Percentiles rank a stretch among this genome's conserved stretches.
Conservation (phyloP, 2,797 vertebrate genomes). For the Brachymystax lenok region DNA sequence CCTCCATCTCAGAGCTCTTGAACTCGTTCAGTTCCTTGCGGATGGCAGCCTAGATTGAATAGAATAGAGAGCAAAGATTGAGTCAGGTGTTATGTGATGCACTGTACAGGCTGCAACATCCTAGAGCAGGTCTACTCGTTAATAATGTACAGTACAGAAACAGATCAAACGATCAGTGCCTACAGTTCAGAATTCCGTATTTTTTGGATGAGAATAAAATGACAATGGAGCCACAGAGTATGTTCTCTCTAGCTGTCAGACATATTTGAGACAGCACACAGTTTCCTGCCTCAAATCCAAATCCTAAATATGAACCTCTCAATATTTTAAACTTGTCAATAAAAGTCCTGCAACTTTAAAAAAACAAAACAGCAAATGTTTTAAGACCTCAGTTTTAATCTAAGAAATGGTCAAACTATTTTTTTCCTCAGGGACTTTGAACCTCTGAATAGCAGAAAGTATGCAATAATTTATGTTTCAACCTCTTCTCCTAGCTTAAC, state of each 20-base stretch:
- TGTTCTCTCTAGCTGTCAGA: not conserved
- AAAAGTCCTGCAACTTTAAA: too few relatives aligned
- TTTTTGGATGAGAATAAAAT: not conserved
- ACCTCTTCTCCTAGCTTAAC: conserved; percentile 26
- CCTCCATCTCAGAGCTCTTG: conserved; percentile 97
- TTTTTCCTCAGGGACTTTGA: not conserved
- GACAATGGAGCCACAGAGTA: not conserved
- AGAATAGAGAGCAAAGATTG: conserved; percentile 8
- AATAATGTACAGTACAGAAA: not conserved
- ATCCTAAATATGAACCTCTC: not conserved
- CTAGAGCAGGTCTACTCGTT: not conserved
- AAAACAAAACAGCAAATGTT: too few relatives aligned
- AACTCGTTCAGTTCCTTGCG: conserved; percentile 97
- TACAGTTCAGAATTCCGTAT: not conserved
- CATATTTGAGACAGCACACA: not conserved
- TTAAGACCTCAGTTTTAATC: too few relatives aligned
- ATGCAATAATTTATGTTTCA: not conserved
- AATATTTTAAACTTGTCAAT: too few relatives aligned
- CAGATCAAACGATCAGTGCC: not conserved
- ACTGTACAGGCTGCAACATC: not conserved
- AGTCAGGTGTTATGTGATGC: not conserved
- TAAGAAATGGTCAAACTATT: not conserved
- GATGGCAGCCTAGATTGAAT: conserved; percentile 87
- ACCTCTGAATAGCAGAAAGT: not conserved
- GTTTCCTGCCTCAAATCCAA: not conserved